Base-by-base conservation (phyloP, 1,140 invertebrate genomes). In the Dicyema japonicum region DNA sequence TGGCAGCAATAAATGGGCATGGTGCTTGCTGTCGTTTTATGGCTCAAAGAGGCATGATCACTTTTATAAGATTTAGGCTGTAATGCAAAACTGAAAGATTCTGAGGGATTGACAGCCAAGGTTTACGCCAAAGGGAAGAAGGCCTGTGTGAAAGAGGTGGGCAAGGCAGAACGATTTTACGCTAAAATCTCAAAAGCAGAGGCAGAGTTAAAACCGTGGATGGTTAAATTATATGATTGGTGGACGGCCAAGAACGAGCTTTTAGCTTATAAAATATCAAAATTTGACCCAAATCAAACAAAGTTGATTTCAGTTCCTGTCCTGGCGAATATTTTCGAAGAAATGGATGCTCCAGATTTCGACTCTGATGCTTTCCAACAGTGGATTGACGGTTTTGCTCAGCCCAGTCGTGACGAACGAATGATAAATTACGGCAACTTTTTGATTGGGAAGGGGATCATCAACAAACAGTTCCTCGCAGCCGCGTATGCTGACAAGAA, bases 61-160 rank as follows among this genome's bases (percentile, higher is more conserved):
- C 18, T 15, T 26, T 27, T 31, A 3, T 27, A 2, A 18, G 16
- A 24, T 29, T 15, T 27, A 51, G 50, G 50, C 22, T 49, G 46
- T 27, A 54, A 54, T 36, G 45, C 47, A 1, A 51, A 51, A 36
- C 33, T 36, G 15, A 54, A 54, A 34, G 50, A 52, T 29, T 39
- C 38, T 33, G 44, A 46, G 26, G 50, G 47, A 6, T 32, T 39
- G 17, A 38, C 37, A 16, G 37, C 47, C 8, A 42, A 37, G 34
- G 27, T 34, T 7, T 34, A 50, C 15, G 48, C 48, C 15, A 52
- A 54, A 22, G 43, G 42, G 2, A 37, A 45, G 26, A 54, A 54
- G 36, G 46, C 46, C 22, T 40, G 43, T 3, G 33, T 36, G 8
- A 50, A 50, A 32, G 49, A 51, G 35, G 36, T 40, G 24, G 33